phyloP scores from a whole-genome alignment of 2,888 invertebrate genomes.

The Nomada goodeniana region DNA sequence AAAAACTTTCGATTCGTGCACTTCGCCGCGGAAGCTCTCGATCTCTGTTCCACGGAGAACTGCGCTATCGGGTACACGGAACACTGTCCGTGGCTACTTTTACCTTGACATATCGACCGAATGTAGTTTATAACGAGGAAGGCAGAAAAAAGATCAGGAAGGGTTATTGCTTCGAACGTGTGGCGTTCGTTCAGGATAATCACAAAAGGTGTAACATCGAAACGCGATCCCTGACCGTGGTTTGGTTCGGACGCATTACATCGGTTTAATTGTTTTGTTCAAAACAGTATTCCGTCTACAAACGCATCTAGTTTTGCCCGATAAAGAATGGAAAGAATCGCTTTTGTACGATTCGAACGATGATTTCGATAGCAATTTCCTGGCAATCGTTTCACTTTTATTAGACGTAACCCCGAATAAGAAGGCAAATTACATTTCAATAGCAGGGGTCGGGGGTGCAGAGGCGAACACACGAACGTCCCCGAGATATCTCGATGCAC shows the following conservation, averaged over 20 bases:
- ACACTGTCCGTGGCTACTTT: neutral
- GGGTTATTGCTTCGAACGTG: too few species aligned
- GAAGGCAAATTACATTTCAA: conserved; percentile 9
- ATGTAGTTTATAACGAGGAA: conserved; percentile 3
- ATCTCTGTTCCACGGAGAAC: conserved; percentile 11
- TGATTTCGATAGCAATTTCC: neutral
- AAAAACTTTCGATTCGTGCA: conserved; percentile 49
- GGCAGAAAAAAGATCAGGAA: too few species aligned
- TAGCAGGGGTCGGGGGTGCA: neutral
- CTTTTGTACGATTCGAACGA: too few species aligned
- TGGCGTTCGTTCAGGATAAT: too few species aligned
- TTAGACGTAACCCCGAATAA: neutral
- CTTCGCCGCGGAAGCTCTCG: conserved; percentile 18
- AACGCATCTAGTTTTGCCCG: too few species aligned
- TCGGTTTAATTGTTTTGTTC: too few species aligned
- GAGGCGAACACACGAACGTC: neutral
- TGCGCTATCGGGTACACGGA: neutral
- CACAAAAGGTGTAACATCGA: too few species aligned
- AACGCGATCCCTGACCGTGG: too few species aligned
- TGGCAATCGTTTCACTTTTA: neutral
- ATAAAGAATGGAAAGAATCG: too few species aligned
- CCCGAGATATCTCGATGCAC: neutral
- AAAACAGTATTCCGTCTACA: too few species aligned
- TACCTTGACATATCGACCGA: neutral
- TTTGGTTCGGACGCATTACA: too few species aligned